phyloP scores from a whole-genome alignment of 2,888 invertebrate genomes.

The Pelosia muscerda region DNA sequence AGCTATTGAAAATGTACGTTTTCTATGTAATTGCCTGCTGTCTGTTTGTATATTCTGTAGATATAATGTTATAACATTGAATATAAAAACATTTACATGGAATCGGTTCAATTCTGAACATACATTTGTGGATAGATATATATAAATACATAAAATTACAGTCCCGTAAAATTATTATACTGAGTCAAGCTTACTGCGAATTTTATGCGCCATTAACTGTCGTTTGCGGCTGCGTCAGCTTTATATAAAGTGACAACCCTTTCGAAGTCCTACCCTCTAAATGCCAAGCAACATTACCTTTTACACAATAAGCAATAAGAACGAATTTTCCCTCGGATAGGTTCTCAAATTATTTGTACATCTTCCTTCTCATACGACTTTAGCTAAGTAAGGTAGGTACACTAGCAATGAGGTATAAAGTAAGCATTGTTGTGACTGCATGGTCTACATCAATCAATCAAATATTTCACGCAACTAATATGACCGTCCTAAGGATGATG shows the following conservation, averaged over 20 bases:
- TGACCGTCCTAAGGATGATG: no score
- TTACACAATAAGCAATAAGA: conserved; percentile 53
- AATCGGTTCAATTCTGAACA: neutral
- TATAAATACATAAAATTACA: conserved; percentile 58
- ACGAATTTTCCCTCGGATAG: conserved; percentile 48
- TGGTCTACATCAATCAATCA: neutral
- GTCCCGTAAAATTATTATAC: conserved; percentile 70
- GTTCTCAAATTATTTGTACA: conserved; percentile 64
- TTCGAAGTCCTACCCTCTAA: conserved; percentile 58
- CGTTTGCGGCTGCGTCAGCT: conserved; percentile 78
- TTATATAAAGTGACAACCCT: conserved; percentile 81
- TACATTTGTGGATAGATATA: conserved; percentile 44
- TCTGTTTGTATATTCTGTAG: no score
- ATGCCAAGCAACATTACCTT: conserved; percentile 58
- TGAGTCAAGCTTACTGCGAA: conserved; percentile 72
- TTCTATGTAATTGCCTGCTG: no score
- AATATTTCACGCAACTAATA: no score
- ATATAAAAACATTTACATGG: neutral
- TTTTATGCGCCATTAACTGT: conserved; percentile 82
- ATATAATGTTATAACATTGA: neutral
- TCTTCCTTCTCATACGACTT: conserved; percentile 67
- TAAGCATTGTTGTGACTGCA: neutral
- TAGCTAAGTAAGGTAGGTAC: conserved; percentile 57
- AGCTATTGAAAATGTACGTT: no score
- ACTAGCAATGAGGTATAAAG: conserved; percentile 16